phyloP scores from a whole-genome alignment of 1,140 invertebrate species.

The Xylocopa sonorina region DNA sequence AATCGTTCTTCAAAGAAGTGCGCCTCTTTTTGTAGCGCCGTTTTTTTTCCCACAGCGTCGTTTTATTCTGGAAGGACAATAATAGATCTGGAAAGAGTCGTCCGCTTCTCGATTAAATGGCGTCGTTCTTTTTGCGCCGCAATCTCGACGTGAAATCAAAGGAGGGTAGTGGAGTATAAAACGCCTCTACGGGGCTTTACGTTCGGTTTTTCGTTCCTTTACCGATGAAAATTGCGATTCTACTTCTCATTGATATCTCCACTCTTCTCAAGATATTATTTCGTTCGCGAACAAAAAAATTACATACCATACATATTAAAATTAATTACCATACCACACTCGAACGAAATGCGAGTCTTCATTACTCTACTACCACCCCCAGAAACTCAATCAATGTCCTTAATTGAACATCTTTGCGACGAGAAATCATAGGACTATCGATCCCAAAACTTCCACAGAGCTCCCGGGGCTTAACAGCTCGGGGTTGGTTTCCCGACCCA shows the following conservation, averaged over 20 bases:
- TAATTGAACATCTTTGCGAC: background rate
- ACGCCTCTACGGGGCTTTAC: background rate
- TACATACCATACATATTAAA: too few species aligned
- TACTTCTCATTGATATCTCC: too few species aligned
- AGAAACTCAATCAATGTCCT: too few species aligned
- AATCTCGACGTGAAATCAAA: background rate
- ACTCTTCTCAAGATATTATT: background rate
- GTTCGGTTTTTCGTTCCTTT: too few species aligned
- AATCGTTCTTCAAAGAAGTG: slow-evolving; percentile 20
- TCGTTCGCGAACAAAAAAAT: too few species aligned
- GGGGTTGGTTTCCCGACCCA: background rate
- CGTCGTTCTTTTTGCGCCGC: background rate
- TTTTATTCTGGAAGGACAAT: too few species aligned
- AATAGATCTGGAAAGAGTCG: background rate
- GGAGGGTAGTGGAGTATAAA: background rate
- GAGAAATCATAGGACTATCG: background rate
- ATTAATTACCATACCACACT: background rate
- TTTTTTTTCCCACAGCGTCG: background rate
- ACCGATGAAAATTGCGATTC: background rate
- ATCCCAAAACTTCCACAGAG: background rate
- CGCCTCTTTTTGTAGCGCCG: background rate
- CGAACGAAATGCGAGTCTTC: background rate
- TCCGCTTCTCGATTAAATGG: background rate
- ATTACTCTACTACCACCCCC: background rate
- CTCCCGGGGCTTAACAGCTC: background rate